Conservation (phyloP, 2,888 invertebrate genomes). For the Stomorhina lunata region DNA sequence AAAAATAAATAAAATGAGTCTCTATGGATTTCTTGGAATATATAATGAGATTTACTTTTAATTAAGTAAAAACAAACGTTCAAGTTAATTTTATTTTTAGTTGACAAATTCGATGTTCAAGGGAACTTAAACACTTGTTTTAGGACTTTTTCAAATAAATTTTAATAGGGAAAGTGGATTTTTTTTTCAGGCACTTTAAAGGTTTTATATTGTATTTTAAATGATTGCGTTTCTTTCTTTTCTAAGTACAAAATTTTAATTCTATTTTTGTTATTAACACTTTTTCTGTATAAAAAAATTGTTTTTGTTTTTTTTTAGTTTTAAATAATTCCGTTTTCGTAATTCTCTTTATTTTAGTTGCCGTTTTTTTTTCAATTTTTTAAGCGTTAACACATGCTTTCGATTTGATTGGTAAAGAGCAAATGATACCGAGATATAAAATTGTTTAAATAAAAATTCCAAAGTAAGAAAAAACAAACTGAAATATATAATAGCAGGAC, state of each 20-base stretch:
- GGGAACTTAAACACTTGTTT: slow-evolving; percentile 15
- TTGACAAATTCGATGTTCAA: background rate
- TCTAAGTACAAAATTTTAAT: background rate
- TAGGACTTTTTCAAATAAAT: no score
- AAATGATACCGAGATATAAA: slow-evolving; percentile 14
- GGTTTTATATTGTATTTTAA: background rate
- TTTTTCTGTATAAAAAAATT: background rate
- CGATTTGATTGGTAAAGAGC: background rate
- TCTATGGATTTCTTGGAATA: background rate
- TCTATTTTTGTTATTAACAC: background rate
- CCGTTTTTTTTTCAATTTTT: no score
- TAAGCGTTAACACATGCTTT: slow-evolving; percentile 12
- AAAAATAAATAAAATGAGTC: background rate
- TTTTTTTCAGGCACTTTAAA: background rate
- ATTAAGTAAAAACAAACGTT: background rate
- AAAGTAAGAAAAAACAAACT: background rate
- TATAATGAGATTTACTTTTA: background rate
- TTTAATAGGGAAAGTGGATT: no score
- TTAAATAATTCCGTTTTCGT: background rate
- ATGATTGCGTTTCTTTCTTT: background rate
- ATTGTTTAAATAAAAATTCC: background rate
- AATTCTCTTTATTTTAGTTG: background rate
- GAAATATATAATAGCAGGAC: background rate
- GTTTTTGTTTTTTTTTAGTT: background rate
- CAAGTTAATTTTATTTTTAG: background rate